These are phyloP conservation scores for Heliconius ismenius DNA, from an alignment of 2,888 invertebrate genomes.

Conservation along the genomic window DNA sequence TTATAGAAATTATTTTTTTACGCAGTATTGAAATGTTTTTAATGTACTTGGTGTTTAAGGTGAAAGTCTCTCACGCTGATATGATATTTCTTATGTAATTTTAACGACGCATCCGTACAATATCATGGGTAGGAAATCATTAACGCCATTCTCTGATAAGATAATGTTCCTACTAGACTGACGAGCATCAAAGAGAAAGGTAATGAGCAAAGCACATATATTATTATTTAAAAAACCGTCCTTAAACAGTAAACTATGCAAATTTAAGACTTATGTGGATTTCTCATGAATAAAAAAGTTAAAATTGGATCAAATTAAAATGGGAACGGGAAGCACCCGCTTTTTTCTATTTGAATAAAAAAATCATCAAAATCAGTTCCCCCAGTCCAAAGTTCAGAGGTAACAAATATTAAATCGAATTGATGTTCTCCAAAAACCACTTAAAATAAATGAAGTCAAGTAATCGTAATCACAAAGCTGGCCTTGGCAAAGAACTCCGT, in stretches of 20 bases:
- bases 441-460: neutral
- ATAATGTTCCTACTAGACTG: neutral
- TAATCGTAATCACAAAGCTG: slow-evolving; percentile 19
- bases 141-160: slow-evolving; percentile 1
- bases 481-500: neutral
- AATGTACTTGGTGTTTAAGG: neutral
- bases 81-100: neutral
- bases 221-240: no score
- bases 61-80: slow-evolving; percentile 5
- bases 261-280: no score
- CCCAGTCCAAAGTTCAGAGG: no score
- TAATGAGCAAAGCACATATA: neutral
- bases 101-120: neutral
- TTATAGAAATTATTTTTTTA: neutral
- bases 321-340: no score
- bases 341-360: no score
- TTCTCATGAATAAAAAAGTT: neutral
- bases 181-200: neutral
- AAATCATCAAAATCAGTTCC: no score
- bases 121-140: neutral
- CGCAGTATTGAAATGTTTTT: neutral
- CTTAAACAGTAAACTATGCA: no score
- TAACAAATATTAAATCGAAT: no score
- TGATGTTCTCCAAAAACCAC: no score
- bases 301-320: neutral